phyloP scores from a whole-genome alignment of 2,113 vertebrate genomes.

The Silurus glanis region DNA sequence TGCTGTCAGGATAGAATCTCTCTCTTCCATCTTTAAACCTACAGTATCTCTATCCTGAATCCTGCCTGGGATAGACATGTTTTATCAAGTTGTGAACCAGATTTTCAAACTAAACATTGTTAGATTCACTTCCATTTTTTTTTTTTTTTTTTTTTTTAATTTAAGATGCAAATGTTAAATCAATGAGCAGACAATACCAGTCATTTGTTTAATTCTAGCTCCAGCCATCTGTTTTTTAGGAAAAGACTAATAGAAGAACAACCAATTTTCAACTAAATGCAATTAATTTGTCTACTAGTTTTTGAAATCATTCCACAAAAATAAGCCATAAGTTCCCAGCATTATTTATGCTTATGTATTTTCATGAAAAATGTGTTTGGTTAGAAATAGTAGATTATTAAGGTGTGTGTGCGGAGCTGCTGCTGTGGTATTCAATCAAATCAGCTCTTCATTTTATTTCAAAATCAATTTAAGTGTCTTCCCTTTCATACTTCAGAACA shows the following conservation, averaged over 20 bases:
- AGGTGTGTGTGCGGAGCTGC: background rate
- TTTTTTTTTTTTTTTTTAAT: background rate
- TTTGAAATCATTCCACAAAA: background rate
- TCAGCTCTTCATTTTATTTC: background rate
- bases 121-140: background rate
- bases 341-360: background rate
- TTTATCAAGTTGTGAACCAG: background rate
- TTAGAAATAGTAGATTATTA: background rate
- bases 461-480: background rate
- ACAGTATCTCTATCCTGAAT: conserved; percentile 40
- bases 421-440: background rate
- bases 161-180: background rate
- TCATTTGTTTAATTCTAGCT: no score
- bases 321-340: background rate
- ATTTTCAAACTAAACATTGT: background rate
- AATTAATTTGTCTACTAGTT: background rate
- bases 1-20: conserved; percentile 45
- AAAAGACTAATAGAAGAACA: background rate
- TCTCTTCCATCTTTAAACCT: conserved; percentile 44
- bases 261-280: background rate
- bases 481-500: background rate
- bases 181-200: background rate
- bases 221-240: no score
- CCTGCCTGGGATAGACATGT: conserved; percentile 12
- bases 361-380: background rate